These are phyloP conservation scores for Opisthocomus hoazin DNA, from an alignment of 2,113 vertebrate species.

Conservation along the genomic window DNA sequence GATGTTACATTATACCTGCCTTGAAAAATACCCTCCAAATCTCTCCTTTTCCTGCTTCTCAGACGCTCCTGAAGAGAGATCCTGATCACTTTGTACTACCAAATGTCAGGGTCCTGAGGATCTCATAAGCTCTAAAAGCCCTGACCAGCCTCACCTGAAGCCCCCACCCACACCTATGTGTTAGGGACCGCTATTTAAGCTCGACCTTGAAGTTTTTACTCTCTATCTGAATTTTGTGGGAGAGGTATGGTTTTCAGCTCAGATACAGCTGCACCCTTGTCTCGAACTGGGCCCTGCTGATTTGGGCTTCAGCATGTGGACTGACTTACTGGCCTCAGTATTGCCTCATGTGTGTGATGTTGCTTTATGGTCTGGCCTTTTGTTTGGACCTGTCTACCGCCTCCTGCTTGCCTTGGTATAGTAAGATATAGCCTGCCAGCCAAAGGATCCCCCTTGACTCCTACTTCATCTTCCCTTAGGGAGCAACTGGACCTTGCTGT, in stretches of 20 bases:
- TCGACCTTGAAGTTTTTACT: fast-evolving
- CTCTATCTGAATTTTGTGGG: fast-evolving
- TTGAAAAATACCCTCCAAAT: background rate
- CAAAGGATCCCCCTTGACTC: background rate
- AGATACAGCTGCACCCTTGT: background rate
- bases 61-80: background rate
- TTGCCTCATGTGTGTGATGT: background rate
- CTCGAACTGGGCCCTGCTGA: background rate
- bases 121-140: background rate
- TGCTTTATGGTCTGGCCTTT: background rate
- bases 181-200: background rate
- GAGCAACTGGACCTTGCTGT: background rate
- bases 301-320: background rate
- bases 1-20: background rate
- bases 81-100: background rate
- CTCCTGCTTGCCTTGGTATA: background rate
- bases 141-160: background rate
- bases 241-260: fast-evolving
- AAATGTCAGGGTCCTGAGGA: background rate
- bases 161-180: too few species aligned
- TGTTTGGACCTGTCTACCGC: background rate
- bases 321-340: background rate
- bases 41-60: background rate
- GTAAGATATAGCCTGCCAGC: background rate
- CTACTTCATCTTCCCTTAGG: background rate